Percentiles rank a stretch among this genome's conserved stretches.
phyloP scores from a whole-genome alignment of 53 echinoderm and acorn worm genomes.

The Zoroaster sp. region DNA sequence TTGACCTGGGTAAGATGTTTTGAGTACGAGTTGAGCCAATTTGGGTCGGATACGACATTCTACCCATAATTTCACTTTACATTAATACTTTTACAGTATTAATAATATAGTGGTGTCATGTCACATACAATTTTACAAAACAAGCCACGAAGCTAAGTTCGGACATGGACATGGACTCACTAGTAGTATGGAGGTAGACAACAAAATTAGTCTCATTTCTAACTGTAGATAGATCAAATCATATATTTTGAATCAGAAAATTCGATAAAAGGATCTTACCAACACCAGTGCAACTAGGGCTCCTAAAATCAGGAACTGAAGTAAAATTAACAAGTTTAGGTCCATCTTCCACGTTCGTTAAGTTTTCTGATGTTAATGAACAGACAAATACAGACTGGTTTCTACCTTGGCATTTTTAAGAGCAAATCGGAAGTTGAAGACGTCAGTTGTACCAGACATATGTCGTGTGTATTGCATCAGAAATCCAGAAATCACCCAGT shows the following conservation, averaged over 20 bases:
- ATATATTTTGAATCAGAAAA: too few species aligned
- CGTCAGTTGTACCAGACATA: background rate
- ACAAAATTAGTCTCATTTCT: too few species aligned
- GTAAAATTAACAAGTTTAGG: constrained; percentile 8
- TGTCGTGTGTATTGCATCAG: background rate
- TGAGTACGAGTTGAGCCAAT: too few species aligned
- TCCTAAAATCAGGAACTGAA: constrained; percentile 22
- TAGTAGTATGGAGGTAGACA: background rate
- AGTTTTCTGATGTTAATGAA: background rate
- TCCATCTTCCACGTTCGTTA: background rate
- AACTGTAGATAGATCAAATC: too few species aligned
- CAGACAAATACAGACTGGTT: background rate
- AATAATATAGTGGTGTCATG: too few species aligned
- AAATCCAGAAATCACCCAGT: too few species aligned
- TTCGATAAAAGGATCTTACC: too few species aligned
- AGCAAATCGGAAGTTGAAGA: background rate
- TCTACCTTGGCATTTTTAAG: background rate
- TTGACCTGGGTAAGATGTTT: too few species aligned
- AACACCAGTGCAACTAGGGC: background rate
- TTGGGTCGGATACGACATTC: too few species aligned
- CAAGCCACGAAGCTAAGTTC: background rate
- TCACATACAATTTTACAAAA: too few species aligned
- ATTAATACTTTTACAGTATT: too few species aligned
- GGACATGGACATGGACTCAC: background rate
- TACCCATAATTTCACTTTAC: too few species aligned